Evolutionary conservation across 2,113 vertebrate genomes (phyloP).

Genomic region (Arvicanthis niloticus): DNA sequence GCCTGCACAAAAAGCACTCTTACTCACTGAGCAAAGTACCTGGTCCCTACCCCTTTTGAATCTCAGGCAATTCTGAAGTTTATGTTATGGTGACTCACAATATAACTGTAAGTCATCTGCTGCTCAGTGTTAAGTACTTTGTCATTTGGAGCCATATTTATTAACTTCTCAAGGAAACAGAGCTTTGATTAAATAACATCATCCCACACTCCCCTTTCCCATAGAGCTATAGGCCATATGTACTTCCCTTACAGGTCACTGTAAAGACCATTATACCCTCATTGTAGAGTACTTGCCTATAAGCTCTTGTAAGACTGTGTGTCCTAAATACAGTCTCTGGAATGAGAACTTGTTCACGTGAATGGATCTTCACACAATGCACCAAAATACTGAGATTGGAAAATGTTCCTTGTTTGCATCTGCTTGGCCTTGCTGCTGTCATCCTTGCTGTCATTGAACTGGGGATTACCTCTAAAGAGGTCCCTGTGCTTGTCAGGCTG

Average conservation of each 20-base stretch:
- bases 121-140: neutral
- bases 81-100: neutral
- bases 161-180: neutral
- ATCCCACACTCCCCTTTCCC: neutral
- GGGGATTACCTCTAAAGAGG: slow-evolving; percentile 3
- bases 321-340: neutral
- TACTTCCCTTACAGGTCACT: neutral
- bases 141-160: neutral
- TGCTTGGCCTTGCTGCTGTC: neutral
- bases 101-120: slow-evolving; percentile 9
- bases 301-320: neutral
- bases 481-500: neutral
- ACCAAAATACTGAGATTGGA: neutral
- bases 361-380: neutral
- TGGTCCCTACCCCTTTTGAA: neutral
- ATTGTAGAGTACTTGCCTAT: neutral
- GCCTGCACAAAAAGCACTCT: neutral
- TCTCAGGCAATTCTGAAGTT: neutral
- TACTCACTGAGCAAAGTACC: neutral
- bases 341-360: neutral
- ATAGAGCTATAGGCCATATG: neutral
- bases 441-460: neutral
- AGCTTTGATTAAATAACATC: neutral
- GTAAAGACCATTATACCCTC: neutral
- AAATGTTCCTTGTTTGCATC: slow-evolving; percentile 2